Conservation (phyloP, 1,140 invertebrate species). For the Caenorhabditis tropicalis region DNA sequence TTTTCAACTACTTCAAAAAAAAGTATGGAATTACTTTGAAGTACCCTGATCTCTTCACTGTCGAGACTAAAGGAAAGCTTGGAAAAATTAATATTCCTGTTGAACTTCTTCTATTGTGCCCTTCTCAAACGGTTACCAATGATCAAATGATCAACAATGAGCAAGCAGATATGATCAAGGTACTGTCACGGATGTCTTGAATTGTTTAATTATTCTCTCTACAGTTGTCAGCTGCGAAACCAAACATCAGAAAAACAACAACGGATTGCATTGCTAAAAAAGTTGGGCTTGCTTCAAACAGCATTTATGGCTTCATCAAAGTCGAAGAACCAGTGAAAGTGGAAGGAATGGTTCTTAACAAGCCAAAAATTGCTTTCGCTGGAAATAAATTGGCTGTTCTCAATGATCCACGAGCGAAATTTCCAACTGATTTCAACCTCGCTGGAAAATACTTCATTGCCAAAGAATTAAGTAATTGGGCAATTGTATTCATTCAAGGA, state of each 20-base stretch:
- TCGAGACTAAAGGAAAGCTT: background rate
- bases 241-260: background rate
- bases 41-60: background rate
- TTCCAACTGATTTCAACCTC: background rate
- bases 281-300: conserved; percentile 3
- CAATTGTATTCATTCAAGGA: background rate
- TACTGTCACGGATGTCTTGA: background rate
- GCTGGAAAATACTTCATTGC: background rate
- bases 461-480: background rate
- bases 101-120: background rate
- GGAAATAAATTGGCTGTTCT: background rate
- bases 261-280: background rate
- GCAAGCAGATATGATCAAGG: conserved; percentile 21
- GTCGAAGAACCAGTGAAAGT: background rate
- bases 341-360: background rate
- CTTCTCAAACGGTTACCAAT: background rate
- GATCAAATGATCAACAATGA: conserved; percentile 34
- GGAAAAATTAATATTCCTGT: conserved; percentile 8
- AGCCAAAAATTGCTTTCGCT: background rate
- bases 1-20: background rate
- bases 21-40: conserved; percentile 20
- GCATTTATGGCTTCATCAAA: conserved; percentile 20
- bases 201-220: background rate
- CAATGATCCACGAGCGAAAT: background rate
- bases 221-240: conserved; percentile 15